Evolutionary conservation across 2,888 invertebrate species (phyloP).

Genomic region (Lasioglossum marginatum): DNA sequence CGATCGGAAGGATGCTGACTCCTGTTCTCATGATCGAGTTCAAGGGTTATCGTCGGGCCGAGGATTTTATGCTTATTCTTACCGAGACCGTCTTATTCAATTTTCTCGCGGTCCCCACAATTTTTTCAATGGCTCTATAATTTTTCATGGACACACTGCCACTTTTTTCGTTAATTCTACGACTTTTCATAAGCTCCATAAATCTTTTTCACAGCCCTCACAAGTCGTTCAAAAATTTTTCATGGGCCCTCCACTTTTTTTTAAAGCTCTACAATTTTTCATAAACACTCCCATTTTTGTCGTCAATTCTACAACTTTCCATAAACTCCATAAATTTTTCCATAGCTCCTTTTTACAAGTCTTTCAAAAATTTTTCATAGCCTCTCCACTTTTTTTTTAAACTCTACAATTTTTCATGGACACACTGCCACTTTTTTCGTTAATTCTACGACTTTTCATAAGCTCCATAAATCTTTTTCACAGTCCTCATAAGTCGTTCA

Average conservation of each 20-base stretch:
- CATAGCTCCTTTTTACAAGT: background rate
- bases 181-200: background rate
- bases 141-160: background rate
- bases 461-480: background rate
- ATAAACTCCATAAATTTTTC: background rate
- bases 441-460: background rate
- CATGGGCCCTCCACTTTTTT: background rate
- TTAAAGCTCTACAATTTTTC: no score
- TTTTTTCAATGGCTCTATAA: background rate
- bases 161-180: background rate
- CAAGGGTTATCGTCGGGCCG: background rate
- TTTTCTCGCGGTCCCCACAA: background rate
- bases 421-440: background rate
- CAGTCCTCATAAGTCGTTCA: background rate
- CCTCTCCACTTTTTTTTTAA: background rate
- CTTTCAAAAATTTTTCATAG: background rate
- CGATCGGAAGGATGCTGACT: constrained; percentile 1
- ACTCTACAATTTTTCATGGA: background rate
- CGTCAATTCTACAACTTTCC: background rate
- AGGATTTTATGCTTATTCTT: background rate
- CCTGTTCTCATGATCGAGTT: background rate
- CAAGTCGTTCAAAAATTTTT: background rate
- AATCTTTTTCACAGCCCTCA: background rate
- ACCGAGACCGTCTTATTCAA: background rate
- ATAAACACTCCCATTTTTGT: no score